phyloP scores from a whole-genome alignment of 2,797 vertebrate species.

The Uromys caudimaculatus region DNA sequence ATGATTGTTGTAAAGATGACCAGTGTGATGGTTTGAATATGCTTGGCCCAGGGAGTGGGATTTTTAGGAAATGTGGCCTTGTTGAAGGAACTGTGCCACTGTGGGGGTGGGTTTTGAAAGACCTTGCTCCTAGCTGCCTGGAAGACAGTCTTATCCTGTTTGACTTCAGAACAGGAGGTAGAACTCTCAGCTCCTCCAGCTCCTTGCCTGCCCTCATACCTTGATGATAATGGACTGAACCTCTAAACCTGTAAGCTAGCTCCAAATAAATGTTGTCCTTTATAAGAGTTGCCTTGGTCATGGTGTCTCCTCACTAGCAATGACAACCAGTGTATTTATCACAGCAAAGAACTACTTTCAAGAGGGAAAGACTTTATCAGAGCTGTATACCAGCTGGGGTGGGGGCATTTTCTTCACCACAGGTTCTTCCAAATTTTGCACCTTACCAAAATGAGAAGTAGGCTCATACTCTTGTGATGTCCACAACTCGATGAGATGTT shows the following conservation, averaged over 20 bases:
- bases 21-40: not conserved
- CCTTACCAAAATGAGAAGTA: not conserved
- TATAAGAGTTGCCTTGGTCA: not conserved
- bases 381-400: not conserved
- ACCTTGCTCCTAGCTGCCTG: not conserved
- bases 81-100: not conserved
- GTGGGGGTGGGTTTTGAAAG: not conserved
- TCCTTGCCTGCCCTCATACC: not conserved
- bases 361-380: not conserved
- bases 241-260: not conserved
- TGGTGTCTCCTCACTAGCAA: not conserved
- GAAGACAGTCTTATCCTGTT: not conserved
- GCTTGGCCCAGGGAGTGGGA: not conserved
- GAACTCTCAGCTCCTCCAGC: not conserved
- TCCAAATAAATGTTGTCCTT: not conserved
- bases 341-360: not conserved
- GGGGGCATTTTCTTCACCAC: not conserved
- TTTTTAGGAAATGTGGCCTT: not conserved
- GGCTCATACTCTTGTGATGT: not conserved
- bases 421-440: not conserved
- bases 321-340: not conserved
- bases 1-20: not conserved
- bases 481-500: not conserved
- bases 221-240: not conserved
- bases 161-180: not conserved